Conservation (phyloP, 2,888 invertebrate genomes). For the Prosopocoilus inquinatus region DNA sequence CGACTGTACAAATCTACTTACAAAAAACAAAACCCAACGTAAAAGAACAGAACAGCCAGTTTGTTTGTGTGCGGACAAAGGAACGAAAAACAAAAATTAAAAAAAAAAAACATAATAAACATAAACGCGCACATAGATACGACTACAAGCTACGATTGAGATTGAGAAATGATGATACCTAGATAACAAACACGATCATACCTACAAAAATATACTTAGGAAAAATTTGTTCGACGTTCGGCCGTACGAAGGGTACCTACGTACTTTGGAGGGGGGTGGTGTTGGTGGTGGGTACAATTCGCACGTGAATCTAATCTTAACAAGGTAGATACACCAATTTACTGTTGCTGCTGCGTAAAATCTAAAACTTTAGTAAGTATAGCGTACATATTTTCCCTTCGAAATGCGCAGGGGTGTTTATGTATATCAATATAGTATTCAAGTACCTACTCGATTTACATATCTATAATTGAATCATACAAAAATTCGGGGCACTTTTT, state of each 20-base stretch:
- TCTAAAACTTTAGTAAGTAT: not conserved
- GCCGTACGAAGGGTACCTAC: not conserved
- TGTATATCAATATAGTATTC: not conserved
- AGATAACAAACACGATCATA: not conserved
- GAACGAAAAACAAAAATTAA: not conserved
- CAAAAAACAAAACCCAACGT: slow-evolving; percentile 17
- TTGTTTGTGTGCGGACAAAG: not conserved
- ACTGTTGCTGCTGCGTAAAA: not conserved
- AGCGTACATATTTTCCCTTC: slow-evolving; percentile 7
- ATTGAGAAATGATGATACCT: not conserved
- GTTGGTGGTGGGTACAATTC: not conserved
- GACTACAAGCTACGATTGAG: not conserved
- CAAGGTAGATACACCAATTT: not conserved
- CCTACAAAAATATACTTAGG: slow-evolving; percentile 16
- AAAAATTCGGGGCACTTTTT: slow-evolving; percentile 39
- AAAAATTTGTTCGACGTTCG: slow-evolving; percentile 8
- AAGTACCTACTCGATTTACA: slow-evolving; percentile 8
- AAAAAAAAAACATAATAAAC: not conserved
- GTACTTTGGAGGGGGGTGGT: not conserved
- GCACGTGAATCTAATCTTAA: slow-evolving; percentile 6
- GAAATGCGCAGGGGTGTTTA: not conserved
- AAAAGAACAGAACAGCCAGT: not conserved
- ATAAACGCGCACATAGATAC: not conserved
- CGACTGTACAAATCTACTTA: slow-evolving; percentile 31
- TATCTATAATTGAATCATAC: slow-evolving; percentile 26